These are phyloP conservation scores for Scaptomyza montana DNA, from an alignment of 1,140 invertebrate species.

Conservation along the genomic window DNA sequence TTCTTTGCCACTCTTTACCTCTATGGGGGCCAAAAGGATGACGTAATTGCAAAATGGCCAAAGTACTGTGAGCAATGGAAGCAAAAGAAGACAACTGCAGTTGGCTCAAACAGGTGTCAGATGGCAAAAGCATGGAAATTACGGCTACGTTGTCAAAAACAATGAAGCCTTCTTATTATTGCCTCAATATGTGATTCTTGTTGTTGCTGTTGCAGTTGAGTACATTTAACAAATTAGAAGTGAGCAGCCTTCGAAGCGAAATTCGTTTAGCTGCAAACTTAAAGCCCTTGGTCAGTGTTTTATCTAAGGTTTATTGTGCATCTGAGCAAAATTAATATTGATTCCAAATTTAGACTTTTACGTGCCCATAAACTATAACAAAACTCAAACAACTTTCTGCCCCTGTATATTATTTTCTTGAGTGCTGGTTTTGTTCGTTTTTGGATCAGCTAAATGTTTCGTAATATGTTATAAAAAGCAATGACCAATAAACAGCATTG, in stretches of 20 bases:
- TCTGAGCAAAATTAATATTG: too few relatives aligned
- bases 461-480: conserved; percentile 53
- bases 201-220: background rate
- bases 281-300: too few relatives aligned
- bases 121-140: conserved; percentile 18
- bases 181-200: background rate
- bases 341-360: too few relatives aligned
- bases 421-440: background rate
- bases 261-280: too few relatives aligned
- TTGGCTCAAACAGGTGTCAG: conserved; percentile 14
- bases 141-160: conserved; percentile 1
- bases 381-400: too few relatives aligned
- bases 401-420: too few relatives aligned
- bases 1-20: conserved; percentile 33
- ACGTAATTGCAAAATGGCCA: conserved; percentile 16
- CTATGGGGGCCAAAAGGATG: conserved; percentile 32
- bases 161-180: background rate
- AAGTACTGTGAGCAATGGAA: background rate
- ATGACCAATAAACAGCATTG: conserved; percentile 33
- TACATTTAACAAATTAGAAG: too few relatives aligned
- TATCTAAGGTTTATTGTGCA: too few relatives aligned
- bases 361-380: too few relatives aligned
- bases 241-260: too few relatives aligned
- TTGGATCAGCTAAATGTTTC: conserved; percentile 5
- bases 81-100: conserved; percentile 18